phyloP scores from a whole-genome alignment of 1,140 invertebrate genomes.

The Ctenoplectra terminalis region DNA sequence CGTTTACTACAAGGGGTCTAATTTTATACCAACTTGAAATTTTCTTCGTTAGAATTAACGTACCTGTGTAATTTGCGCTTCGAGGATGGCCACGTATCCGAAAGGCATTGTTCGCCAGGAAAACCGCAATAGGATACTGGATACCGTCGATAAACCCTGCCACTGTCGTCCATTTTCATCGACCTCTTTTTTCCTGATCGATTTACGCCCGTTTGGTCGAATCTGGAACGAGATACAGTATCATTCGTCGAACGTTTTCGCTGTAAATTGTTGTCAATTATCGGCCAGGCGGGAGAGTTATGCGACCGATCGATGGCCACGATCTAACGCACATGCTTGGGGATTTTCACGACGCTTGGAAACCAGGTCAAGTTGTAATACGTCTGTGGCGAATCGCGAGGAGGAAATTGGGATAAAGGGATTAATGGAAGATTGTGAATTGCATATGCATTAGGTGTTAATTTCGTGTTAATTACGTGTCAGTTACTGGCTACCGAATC shows the following conservation, averaged over 20 bases:
- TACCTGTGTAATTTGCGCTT: neutral
- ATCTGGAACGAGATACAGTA: neutral
- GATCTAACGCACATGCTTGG: neutral
- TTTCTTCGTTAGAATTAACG: neutral
- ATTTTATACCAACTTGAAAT: too few relatives aligned
- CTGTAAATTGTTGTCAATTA: slow-evolving; percentile 16
- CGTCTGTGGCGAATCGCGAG: too few relatives aligned
- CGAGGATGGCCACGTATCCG: neutral
- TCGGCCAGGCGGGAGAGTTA: neutral
- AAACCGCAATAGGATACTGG: neutral
- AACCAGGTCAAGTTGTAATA: neutral
- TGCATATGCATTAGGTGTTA: neutral
- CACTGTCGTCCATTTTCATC: too few relatives aligned
- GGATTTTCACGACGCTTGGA: neutral
- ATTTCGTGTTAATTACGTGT: too few relatives aligned
- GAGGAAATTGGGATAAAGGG: neutral
- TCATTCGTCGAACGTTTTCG: neutral
- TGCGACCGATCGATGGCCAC: neutral
- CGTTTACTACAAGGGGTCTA: neutral
- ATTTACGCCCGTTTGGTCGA: neutral
- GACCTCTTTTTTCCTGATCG: neutral
- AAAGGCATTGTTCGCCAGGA: neutral
- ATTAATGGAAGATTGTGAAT: neutral
- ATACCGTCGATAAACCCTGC: neutral
- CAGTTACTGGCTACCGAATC: neutral